Percentiles rank a stretch among this genome's conserved stretches.
phyloP scores from a whole-genome alignment of 2,797 vertebrate species.

The Buceros bicornis region DNA sequence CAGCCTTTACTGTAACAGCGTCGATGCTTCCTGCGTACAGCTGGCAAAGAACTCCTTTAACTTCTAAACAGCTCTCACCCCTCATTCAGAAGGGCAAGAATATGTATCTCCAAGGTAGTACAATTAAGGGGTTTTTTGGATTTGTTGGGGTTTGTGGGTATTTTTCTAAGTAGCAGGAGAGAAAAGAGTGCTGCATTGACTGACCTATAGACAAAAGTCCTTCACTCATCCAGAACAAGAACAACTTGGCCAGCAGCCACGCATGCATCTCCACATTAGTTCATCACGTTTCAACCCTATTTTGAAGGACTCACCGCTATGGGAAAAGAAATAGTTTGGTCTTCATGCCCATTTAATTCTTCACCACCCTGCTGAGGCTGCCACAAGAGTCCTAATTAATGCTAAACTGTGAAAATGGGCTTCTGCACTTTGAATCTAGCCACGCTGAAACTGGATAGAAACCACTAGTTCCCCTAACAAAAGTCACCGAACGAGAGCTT shows the following conservation, averaged over 20 bases:
- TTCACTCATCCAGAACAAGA: neutral
- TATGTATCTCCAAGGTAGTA: neutral
- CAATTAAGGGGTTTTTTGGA: rapidly evolving
- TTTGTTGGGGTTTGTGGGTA: neutral
- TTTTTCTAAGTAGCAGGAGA: neutral
- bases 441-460: constrained; percentile 76
- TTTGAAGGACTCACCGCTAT: neutral
- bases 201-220: neutral
- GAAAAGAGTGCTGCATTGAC: neutral
- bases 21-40: neutral
- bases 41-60: constrained; percentile 14
- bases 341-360: constrained; percentile 46
- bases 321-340: constrained; percentile 13
- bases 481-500: constrained; percentile 60
- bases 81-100: neutral
- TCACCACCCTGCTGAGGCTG: constrained; percentile 56
- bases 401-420: constrained; percentile 55
- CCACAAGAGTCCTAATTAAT: constrained; percentile 69
- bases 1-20: neutral
- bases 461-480: constrained; percentile 77
- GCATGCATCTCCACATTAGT: neutral
- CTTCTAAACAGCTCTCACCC: neutral
- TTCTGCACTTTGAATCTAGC: constrained; percentile 59
- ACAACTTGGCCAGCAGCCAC: neutral
- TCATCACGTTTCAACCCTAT: neutral